phyloP scores from a whole-genome alignment of 2,113 vertebrate genomes.

The Pseudolaguvia tuberculata region DNA sequence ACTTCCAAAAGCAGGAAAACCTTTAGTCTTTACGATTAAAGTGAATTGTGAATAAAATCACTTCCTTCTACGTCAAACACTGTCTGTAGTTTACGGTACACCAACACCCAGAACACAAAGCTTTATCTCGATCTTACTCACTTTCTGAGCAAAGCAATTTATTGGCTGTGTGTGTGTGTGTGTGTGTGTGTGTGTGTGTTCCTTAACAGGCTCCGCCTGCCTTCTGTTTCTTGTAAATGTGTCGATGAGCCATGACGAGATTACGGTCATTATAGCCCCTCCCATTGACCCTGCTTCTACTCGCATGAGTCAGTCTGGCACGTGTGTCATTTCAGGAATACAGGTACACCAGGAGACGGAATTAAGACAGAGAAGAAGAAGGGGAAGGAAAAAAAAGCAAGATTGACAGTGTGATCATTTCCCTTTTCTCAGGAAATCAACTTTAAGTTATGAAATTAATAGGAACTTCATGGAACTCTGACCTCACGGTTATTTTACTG shows the following conservation, averaged over 20 bases:
- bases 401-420: neutral
- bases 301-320: conserved; percentile 58
- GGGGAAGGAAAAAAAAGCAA: neutral
- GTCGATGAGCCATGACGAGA: conserved; percentile 59
- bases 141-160: conserved; percentile 45
- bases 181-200: conserved; percentile 16
- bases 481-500: neutral
- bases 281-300: conserved; percentile 56
- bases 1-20: neutral
- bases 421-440: neutral
- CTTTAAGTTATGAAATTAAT: neutral
- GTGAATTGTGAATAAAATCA: conserved; percentile 12
- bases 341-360: conserved; percentile 17
- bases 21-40: too few species aligned
- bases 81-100: conserved; percentile 38
- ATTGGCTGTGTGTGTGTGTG: conserved; percentile 22
- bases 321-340: conserved; percentile 39
- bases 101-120: conserved; percentile 12
- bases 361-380: conserved; percentile 25
- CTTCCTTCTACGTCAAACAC: conserved; percentile 24
- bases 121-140: conserved; percentile 44
- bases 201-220: conserved; percentile 43
- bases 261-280: conserved; percentile 66
- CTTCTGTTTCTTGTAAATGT: conserved; percentile 80
- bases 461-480: neutral